phyloP scores from a whole-genome alignment of 2,113 vertebrate species.

The Brachionichthys hirsutus region DNA sequence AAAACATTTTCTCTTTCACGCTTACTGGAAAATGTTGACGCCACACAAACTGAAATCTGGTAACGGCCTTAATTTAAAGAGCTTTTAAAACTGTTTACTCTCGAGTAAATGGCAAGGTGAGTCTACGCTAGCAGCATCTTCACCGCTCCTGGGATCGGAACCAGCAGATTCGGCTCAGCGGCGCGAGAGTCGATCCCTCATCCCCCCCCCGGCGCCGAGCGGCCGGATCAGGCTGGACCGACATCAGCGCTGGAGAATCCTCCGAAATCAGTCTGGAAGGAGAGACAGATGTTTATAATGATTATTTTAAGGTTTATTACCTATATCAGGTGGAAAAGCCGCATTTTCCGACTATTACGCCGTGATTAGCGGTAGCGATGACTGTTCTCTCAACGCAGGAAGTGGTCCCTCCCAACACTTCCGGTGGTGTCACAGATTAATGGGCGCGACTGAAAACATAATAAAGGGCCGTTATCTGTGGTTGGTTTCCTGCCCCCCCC shows the following conservation, averaged over 20 bases:
- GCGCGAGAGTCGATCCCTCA: too few relatives aligned
- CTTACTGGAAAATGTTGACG: background rate
- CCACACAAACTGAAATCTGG: background rate
- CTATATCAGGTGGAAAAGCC: background rate
- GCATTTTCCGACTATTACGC: background rate
- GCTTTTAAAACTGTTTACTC: background rate
- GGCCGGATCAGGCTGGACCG: constrained; percentile 44
- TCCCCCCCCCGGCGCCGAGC: constrained; percentile 40
- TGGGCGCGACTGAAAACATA: constrained; percentile 25
- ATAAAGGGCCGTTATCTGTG: constrained; percentile 6
- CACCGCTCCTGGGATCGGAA: constrained; percentile 20
- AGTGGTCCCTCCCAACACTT: constrained; percentile 51
- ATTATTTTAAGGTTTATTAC: constrained; percentile 8
- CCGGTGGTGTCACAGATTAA: constrained; percentile 41
- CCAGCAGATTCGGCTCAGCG: constrained; percentile 10
- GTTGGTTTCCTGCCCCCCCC: constrained; percentile 6
- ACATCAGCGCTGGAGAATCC: constrained; percentile 30
- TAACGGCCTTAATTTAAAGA: background rate
- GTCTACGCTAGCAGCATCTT: background rate
- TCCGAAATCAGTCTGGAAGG: constrained; percentile 54
- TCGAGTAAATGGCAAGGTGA: background rate
- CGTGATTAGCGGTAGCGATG: constrained; percentile 7
- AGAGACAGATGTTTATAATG: constrained; percentile 1
- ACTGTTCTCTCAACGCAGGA: constrained; percentile 50
- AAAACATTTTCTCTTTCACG: background rate